Conservation (phyloP, 37 sponge, comb jelly and placozoan species). For the Chondrosia reniformis region DNA sequence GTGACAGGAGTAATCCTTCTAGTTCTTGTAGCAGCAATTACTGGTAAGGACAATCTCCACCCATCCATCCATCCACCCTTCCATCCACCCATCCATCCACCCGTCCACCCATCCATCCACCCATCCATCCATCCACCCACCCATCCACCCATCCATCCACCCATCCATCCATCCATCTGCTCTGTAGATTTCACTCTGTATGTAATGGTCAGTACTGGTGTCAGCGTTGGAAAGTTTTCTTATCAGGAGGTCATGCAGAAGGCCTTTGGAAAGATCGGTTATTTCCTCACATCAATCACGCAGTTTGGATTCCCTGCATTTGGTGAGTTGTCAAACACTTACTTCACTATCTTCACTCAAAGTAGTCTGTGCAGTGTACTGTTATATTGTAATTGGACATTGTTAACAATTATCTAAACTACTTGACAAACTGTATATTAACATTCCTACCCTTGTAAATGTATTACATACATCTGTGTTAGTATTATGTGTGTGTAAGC, state of each 20-base stretch:
- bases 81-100: slow-evolving; percentile 28
- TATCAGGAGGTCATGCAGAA: slow-evolving; percentile 49
- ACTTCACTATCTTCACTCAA: not conserved
- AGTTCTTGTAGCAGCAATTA: slow-evolving; percentile 14
- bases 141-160: not conserved
- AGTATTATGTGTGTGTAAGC: not conserved
- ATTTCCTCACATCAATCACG: slow-evolving; percentile 24
- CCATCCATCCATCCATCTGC: slow-evolving; percentile 4
- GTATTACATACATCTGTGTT: slow-evolving; percentile 4
- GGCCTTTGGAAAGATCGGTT: slow-evolving; percentile 51
- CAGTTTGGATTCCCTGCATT: slow-evolving; percentile 59
- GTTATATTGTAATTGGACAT: not conserved
- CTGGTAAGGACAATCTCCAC: slow-evolving; percentile 5
- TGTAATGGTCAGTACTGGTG: not conserved
- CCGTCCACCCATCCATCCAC: slow-evolving; percentile 22
- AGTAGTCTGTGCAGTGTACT: not conserved
- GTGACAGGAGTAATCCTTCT: not conserved
- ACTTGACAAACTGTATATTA: too few relatives aligned
- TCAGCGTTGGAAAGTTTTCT: not conserved
- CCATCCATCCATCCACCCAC: not conserved
- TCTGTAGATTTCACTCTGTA: slow-evolving; percentile 2
- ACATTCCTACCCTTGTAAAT: too few relatives aligned
- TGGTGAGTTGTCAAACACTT: slow-evolving; percentile 27
- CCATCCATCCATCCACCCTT: not conserved
- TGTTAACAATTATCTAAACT: too few relatives aligned